Conservation (phyloP, 2,888 invertebrate genomes). For the Sturmia bella region DNA sequence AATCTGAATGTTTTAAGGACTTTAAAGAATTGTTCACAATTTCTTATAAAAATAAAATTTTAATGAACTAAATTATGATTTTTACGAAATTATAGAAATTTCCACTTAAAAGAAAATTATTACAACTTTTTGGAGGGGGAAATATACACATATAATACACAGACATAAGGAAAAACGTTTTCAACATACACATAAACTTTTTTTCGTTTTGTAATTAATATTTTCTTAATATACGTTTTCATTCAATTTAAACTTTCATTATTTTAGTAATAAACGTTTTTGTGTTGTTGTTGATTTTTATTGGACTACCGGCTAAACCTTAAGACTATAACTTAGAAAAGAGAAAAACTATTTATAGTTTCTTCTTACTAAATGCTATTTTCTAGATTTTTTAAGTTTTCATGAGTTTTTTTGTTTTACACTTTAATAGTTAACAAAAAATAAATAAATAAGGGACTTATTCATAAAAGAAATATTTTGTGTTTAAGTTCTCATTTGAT, state of each 20-base stretch:
- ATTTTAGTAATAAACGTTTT: constrained; percentile 61
- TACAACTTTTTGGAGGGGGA: constrained; percentile 23
- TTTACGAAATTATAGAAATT: constrained; percentile 10
- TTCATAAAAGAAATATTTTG: too few relatives aligned
- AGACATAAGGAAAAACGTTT: constrained; percentile 67
- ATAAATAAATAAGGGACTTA: constrained; percentile 8
- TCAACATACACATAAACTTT: constrained; percentile 67
- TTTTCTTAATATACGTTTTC: constrained; percentile 5
- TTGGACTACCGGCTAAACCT: constrained; percentile 64
- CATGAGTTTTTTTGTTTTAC: constrained; percentile 44
- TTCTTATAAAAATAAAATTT: constrained; percentile 46
- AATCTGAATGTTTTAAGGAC: constrained; percentile 16
- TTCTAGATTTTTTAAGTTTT: constrained; percentile 19
- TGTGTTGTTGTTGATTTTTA: constrained; percentile 29
- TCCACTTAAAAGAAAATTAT: constrained; percentile 16
- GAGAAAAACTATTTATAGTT: constrained; percentile 62
- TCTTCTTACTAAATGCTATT: constrained; percentile 38
- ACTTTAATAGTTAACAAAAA: constrained; percentile 21
- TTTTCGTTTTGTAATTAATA: constrained; percentile 15
- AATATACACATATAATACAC: constrained; percentile 68
- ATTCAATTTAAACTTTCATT: constrained; percentile 30
- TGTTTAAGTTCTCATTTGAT: too few relatives aligned
- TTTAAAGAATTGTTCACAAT: not conserved
- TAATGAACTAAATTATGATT: constrained; percentile 31
- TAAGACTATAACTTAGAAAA: constrained; percentile 65